A percentile compares a stretch with the other conserved stretches of the same genome.
Evolutionary conservation across 2,888 invertebrate genomes (phyloP).

Genomic region (Oligia strigilis): DNA sequence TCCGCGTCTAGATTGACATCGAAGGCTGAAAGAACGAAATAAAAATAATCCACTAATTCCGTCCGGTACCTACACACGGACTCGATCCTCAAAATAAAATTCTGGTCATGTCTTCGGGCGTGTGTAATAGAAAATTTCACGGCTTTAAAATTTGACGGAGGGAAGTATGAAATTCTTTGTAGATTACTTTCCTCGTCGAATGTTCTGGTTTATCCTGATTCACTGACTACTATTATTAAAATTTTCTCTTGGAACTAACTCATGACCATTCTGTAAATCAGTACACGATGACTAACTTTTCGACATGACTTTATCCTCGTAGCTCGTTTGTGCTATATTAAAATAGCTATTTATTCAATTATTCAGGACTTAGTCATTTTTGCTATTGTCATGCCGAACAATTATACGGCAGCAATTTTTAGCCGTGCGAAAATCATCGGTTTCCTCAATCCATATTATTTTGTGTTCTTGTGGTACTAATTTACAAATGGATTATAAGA

Average conservation of each 20-base stretch:
- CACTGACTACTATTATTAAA: constrained; percentile 19
- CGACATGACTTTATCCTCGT: background rate
- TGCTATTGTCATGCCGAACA: background rate
- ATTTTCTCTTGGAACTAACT: constrained; percentile 32
- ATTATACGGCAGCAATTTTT: too few relatives aligned
- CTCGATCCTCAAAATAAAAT: constrained; percentile 42
- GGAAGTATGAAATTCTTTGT: constrained; percentile 26
- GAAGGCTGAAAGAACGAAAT: constrained; percentile 32
- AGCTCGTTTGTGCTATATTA: constrained; percentile 1
- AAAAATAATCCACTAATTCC: constrained; percentile 48
- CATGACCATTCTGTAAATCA: constrained; percentile 35
- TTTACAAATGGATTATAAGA: background rate
- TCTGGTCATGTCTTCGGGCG: constrained; percentile 40
- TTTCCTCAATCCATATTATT: background rate
- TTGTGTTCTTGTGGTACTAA: background rate
- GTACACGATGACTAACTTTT: constrained; percentile 27
- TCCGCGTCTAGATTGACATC: constrained; percentile 39
- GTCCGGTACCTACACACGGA: constrained; percentile 8
- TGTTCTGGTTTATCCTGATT: constrained; percentile 28
- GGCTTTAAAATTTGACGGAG: constrained; percentile 23
- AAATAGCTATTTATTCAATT: constrained; percentile 33
- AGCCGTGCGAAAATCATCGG: background rate
- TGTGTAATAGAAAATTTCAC: constrained; percentile 37
- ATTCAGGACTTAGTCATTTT: constrained; percentile 18
- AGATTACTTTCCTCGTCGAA: constrained; percentile 28